These are phyloP conservation scores for Chromoteleia sp. DNA, from an alignment of 2,888 invertebrate genomes.

Conservation along the genomic window DNA sequence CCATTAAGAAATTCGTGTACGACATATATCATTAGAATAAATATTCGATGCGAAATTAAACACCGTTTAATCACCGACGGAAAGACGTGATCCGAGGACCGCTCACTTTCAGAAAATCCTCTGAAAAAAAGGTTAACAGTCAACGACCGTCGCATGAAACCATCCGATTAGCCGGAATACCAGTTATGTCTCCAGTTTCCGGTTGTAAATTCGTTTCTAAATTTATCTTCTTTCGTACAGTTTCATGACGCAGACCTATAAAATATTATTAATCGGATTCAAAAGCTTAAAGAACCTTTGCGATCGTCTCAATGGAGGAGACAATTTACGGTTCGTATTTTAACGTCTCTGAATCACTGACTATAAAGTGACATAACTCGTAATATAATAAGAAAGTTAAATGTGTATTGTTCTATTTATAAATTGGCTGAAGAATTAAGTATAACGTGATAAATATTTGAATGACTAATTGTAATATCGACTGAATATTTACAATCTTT, in stretches of 20 bases:
- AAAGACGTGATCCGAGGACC: slow-evolving; percentile 19
- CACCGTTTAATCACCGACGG: slow-evolving; percentile 21
- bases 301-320: slow-evolving; percentile 16
- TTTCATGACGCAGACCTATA: slow-evolving; percentile 42
- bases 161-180: slow-evolving; percentile 32
- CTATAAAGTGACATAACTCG: slow-evolving; percentile 25
- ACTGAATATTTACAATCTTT: too few relatives aligned
- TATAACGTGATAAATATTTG: background rate
- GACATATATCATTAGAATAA: slow-evolving; percentile 18
- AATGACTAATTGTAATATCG: background rate
- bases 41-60: slow-evolving; percentile 37
- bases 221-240: slow-evolving; percentile 51
- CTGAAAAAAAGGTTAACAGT: slow-evolving; percentile 43
- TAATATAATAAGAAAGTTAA: slow-evolving; percentile 22
- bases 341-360: slow-evolving; percentile 27
- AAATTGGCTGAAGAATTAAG: background rate
- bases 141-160: slow-evolving; percentile 24
- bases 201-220: slow-evolving; percentile 43
- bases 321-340: slow-evolving; percentile 44
- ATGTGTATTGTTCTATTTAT: slow-evolving; percentile 16
- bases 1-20: slow-evolving; percentile 33
- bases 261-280: slow-evolving; percentile 60
- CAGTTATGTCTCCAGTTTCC: slow-evolving; percentile 46
- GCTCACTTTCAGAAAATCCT: slow-evolving; percentile 32
- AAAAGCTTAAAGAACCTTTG: slow-evolving; percentile 38